Conservation (phyloP, 2,888 invertebrate species). For the Agriopis marginaria region DNA sequence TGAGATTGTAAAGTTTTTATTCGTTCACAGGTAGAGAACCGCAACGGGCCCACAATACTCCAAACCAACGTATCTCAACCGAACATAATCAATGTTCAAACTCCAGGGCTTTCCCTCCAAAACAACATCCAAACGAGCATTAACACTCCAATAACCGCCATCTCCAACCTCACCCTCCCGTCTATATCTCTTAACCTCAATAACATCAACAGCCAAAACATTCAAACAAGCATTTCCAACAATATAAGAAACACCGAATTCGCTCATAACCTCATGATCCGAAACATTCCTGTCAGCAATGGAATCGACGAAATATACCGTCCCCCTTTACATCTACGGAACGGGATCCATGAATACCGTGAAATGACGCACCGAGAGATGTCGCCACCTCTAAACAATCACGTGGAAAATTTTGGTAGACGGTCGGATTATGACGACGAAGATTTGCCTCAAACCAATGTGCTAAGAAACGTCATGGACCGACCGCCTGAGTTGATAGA, state of each 20-base stretch:
- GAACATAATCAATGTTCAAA: constrained; percentile 69
- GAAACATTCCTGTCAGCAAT: constrained; percentile 65
- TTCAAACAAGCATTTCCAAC: constrained; percentile 68
- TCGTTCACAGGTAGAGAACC: constrained; percentile 70
- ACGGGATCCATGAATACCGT: constrained; percentile 76
- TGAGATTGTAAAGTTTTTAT: background rate
- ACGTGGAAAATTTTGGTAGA: constrained; percentile 72
- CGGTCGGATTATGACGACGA: constrained; percentile 78
- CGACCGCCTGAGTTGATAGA: constrained; percentile 70
- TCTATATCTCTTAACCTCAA: constrained; percentile 72
- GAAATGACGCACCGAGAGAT: constrained; percentile 66
- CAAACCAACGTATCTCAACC: constrained; percentile 66
- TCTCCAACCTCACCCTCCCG: constrained; percentile 66
- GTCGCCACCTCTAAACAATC: constrained; percentile 68
- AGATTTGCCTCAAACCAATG: constrained; percentile 64
- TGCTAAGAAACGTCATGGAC: constrained; percentile 64
- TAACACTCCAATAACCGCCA: constrained; percentile 61
- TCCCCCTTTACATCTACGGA: constrained; percentile 61
- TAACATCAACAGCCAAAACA: constrained; percentile 54
- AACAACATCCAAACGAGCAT: constrained; percentile 60
- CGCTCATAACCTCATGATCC: constrained; percentile 76
- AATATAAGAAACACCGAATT: constrained; percentile 66
- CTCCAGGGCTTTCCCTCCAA: constrained; percentile 62
- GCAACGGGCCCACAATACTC: constrained; percentile 72
- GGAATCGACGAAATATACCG: constrained; percentile 76